Percentiles rank a stretch among this genome's conserved stretches.
phyloP scores from a whole-genome alignment of 2,113 vertebrate genomes.

The Centrocercus urophasianus region DNA sequence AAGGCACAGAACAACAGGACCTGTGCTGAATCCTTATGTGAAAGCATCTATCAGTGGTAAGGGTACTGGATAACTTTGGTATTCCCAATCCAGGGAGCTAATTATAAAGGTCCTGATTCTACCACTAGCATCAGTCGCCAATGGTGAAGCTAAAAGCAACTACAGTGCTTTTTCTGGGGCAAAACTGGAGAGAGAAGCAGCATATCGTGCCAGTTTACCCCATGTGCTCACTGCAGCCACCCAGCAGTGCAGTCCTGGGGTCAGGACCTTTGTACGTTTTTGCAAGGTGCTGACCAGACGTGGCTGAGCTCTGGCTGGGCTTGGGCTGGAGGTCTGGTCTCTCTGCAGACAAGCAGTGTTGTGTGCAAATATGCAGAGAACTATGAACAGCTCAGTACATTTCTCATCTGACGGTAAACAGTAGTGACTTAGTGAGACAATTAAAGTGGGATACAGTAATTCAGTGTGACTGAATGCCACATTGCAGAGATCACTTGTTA shows the following conservation, averaged over 20 bases:
- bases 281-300: not conserved
- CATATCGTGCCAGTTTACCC: not conserved
- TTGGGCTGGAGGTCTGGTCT: not conserved
- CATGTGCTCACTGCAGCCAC: not conserved
- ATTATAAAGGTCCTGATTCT: not conserved
- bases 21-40: not conserved
- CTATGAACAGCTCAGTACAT: not conserved
- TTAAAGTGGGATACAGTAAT: slow-evolving; percentile 30
- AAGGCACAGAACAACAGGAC: not conserved
- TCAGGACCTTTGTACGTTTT: not conserved
- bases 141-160: not conserved
- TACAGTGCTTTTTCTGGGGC: not conserved
- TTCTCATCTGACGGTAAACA: slow-evolving; percentile 41
- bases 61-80: not conserved
- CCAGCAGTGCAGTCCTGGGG: not conserved
- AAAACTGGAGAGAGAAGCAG: not conserved
- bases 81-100: not conserved
- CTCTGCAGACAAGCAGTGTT: not conserved
- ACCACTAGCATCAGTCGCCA: not conserved
- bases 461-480: not conserved
- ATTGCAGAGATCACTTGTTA: not conserved
- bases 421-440: slow-evolving; percentile 5
- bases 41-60: not conserved
- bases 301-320: not conserved
- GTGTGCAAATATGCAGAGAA: not conserved